These are phyloP conservation scores for Tridacna gigas DNA, from an alignment of 2,888 invertebrate species.

Conservation along the genomic window DNA sequence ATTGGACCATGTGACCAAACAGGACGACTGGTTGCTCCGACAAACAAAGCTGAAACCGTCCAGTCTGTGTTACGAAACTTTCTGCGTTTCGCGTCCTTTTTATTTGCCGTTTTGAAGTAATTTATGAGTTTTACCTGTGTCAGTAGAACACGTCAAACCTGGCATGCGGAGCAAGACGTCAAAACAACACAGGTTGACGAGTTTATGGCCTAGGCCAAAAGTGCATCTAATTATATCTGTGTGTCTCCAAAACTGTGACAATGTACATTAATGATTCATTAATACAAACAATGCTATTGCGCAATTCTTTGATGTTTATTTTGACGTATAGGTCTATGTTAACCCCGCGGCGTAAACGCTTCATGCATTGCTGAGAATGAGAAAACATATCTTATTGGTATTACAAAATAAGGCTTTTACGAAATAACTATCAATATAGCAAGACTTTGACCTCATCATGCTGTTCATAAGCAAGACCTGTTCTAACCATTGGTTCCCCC, in stretches of 20 bases:
- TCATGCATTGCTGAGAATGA: background rate
- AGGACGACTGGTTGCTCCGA: too few species aligned
- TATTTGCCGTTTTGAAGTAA: background rate
- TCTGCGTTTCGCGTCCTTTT: background rate
- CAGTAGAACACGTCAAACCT: slow-evolving; percentile 14
- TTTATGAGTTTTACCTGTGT: slow-evolving; percentile 19
- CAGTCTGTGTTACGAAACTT: background rate
- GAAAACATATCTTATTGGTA: too few species aligned
- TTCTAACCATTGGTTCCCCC: too few species aligned
- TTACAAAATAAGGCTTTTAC: too few species aligned
- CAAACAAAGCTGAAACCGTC: background rate
- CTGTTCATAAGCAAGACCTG: too few species aligned
- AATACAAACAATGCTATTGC: slow-evolving; percentile 11
- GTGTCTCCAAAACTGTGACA: background rate
- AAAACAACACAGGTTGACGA: slow-evolving; percentile 20
- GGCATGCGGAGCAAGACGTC: slow-evolving; percentile 10
- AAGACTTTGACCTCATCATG: too few species aligned
- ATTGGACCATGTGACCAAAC: too few species aligned
- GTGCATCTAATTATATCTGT: background rate
- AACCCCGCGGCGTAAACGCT: background rate
- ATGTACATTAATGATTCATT: slow-evolving; percentile 15
- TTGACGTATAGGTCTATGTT: background rate
- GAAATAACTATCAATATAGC: too few species aligned
- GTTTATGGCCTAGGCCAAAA: slow-evolving; percentile 11
- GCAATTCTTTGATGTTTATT: slow-evolving; percentile 1